Evolutionary conservation across 2,888 invertebrate genomes (phyloP).

Genomic region (Himalopsyche anomala): DNA sequence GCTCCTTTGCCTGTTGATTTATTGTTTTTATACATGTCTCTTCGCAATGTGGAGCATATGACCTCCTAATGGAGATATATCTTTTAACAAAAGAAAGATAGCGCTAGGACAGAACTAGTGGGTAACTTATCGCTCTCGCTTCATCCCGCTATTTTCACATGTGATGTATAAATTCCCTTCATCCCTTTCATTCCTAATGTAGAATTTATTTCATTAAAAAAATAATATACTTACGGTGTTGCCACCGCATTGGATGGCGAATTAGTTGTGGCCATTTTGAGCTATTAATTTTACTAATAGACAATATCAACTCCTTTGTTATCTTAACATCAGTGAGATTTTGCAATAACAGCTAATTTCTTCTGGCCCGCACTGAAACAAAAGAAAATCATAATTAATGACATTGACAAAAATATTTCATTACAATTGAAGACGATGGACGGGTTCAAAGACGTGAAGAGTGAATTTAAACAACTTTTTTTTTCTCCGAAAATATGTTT

Average conservation of each 20-base stretch:
- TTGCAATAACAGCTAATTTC: neutral
- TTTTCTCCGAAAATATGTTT: too few relatives aligned
- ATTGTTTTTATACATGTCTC: too few relatives aligned
- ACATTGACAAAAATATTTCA: too few relatives aligned
- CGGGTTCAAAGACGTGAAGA: too few relatives aligned
- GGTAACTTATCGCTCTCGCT: too few relatives aligned
- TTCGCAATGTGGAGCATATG: neutral
- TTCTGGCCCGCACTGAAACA: neutral
- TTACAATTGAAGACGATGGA: too few relatives aligned
- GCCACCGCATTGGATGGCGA: neutral
- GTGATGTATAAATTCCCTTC: too few relatives aligned
- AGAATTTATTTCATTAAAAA: neutral
- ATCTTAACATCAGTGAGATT: conserved; percentile 39
- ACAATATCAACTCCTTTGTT: neutral
- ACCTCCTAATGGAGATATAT: neutral
- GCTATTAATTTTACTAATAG: neutral
- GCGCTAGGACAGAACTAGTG: too few relatives aligned
- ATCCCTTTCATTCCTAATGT: neutral
- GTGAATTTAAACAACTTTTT: too few relatives aligned
- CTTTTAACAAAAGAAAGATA: neutral
- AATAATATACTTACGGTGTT: conserved; percentile 27
- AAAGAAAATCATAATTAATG: neutral
- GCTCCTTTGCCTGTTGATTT: too few relatives aligned
- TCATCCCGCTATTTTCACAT: too few relatives aligned
- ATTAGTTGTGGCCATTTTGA: conserved; percentile 16